Percentiles rank a stretch among this genome's conserved stretches.
These are phyloP conservation scores for Lepidochrysops patricia DNA, from an alignment of 2,888 invertebrate genomes.

Conservation along the genomic window DNA sequence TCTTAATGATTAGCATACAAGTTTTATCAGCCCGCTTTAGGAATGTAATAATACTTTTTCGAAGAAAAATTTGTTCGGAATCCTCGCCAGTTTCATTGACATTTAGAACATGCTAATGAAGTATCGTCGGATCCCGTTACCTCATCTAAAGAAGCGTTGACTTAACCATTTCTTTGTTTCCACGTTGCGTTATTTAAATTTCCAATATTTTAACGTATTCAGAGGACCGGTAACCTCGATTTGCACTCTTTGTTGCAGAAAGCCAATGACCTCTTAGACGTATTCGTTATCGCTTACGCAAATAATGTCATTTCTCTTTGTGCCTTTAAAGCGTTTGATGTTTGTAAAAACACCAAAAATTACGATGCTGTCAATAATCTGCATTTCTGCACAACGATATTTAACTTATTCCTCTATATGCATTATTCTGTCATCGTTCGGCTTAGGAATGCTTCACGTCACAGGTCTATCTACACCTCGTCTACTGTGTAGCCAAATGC, in stretches of 20 bases:
- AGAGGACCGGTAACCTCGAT: conserved; percentile 51
- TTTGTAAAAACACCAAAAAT: background rate
- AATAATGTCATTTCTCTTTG: conserved; percentile 21
- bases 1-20: background rate
- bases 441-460: background rate
- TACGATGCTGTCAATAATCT: background rate
- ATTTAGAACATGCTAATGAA: conserved; percentile 13
- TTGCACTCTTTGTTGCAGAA: conserved; percentile 41
- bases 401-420: background rate
- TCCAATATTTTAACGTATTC: conserved; percentile 32
- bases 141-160: background rate
- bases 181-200: conserved; percentile 35
- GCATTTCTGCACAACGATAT: background rate
- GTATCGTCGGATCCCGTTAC: conserved; percentile 3
- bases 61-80: background rate
- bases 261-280: conserved; percentile 44
- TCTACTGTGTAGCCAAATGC: background rate
- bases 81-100: conserved; percentile 11
- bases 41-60: conserved; percentile 1
- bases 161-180: conserved; percentile 18
- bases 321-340: background rate
- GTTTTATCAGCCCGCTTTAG: background rate
- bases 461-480: background rate
- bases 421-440: background rate
- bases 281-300: conserved; percentile 20